phyloP scores from a whole-genome alignment of 2,797 vertebrate genomes.

The Chloroceryle amazona region DNA sequence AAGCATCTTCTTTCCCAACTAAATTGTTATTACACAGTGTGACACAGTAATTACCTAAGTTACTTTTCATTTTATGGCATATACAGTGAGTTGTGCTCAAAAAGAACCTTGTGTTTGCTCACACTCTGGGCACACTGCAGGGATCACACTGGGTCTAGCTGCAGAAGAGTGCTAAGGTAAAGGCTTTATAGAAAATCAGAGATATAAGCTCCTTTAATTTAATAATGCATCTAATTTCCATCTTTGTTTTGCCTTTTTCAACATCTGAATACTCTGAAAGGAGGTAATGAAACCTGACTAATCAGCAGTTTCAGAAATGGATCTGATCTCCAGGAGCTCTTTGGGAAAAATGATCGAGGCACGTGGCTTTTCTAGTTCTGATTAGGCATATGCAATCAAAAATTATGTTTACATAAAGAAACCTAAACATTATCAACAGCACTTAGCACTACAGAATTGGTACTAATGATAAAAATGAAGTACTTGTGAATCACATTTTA shows the following conservation, averaged over 20 bases:
- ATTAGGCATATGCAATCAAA: slow-evolving; percentile 36
- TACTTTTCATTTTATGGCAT: background rate
- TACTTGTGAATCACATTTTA: slow-evolving; percentile 61
- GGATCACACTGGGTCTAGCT: background rate
- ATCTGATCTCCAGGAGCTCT: background rate
- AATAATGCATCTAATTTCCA: slow-evolving; percentile 16
- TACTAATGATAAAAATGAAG: slow-evolving; percentile 74
- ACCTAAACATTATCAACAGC: slow-evolving; percentile 60
- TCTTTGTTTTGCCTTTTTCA: slow-evolving; percentile 4
- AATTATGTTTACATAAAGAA: slow-evolving; percentile 55
- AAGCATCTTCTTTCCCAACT: background rate
- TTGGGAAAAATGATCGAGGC: slow-evolving; percentile 18
- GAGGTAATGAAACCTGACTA: slow-evolving; percentile 15
- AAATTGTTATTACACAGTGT: background rate
- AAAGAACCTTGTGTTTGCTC: background rate
- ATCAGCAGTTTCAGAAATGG: slow-evolving; percentile 53
- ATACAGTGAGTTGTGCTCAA: fast-evolving
- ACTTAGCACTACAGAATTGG: slow-evolving; percentile 57
- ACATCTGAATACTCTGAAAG: slow-evolving; percentile 31
- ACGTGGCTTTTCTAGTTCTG: background rate
- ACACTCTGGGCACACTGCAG: fast-evolving
- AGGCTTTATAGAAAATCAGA: background rate
- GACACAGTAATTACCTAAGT: background rate
- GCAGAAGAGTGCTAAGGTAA: background rate
- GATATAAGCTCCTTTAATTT: background rate